Conservation (phyloP, 1,140 invertebrate species). For the Calycopis cecrops region DNA sequence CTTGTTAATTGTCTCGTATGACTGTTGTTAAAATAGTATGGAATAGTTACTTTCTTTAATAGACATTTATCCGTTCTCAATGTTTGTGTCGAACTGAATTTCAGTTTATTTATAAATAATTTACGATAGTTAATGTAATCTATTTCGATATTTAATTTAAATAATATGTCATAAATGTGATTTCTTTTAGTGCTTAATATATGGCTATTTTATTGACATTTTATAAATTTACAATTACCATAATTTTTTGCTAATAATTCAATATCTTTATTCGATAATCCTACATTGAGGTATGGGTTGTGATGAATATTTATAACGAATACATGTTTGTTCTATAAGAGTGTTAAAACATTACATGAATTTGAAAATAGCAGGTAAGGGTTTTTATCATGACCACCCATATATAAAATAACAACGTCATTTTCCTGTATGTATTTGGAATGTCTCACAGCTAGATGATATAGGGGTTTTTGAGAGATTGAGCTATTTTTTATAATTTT, state of each 20-base stretch:
- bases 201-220: background rate
- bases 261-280: background rate
- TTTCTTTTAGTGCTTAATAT: background rate
- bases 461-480: background rate
- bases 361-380: no score
- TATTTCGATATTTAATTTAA: slow-evolving; percentile 6
- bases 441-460: no score
- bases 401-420: no score
- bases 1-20: no score
- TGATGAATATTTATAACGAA: slow-evolving; percentile 1
- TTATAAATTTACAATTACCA: slow-evolving; percentile 1
- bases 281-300: slow-evolving; percentile 2
- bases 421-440: no score
- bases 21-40: no score
- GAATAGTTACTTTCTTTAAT: no score
- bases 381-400: no score
- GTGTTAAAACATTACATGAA: no score
- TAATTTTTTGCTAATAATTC: slow-evolving; percentile 1
- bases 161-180: background rate
- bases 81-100: background rate
- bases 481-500: background rate
- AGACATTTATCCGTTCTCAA: no score
- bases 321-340: background rate
- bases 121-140: background rate
- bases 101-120: background rate